A percentile compares a stretch with the other conserved stretches of the same genome.
Conservation (phyloP, 2,888 invertebrate species). For the Crocallis elinguaria region DNA sequence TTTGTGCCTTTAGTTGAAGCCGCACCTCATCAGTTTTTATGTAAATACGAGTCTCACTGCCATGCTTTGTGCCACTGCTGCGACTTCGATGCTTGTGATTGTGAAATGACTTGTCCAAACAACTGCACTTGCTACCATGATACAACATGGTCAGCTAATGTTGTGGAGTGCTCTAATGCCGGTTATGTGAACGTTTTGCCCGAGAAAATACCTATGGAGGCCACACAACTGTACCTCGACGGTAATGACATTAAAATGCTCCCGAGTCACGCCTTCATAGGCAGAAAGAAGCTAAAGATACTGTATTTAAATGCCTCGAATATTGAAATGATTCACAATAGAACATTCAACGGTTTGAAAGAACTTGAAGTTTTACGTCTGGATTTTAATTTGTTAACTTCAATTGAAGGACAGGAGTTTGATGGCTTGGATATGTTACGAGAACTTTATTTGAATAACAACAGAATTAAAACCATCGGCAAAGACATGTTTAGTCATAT, state of each 20-base stretch:
- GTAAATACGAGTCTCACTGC: slow-evolving; percentile 93
- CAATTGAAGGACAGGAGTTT: slow-evolving; percentile 91
- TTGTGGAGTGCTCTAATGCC: slow-evolving; percentile 91
- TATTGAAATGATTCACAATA: slow-evolving; percentile 91
- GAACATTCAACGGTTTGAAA: slow-evolving; percentile 93
- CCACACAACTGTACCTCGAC: slow-evolving; percentile 94
- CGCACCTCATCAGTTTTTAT: slow-evolving; percentile 92
- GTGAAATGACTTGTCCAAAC: slow-evolving; percentile 95
- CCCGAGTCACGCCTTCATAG: slow-evolving; percentile 93
- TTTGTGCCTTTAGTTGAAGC: slow-evolving; percentile 91
- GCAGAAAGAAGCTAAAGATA: slow-evolving; percentile 90
- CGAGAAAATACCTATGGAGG: slow-evolving; percentile 95
- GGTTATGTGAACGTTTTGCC: slow-evolving; percentile 89
- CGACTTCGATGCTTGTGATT: slow-evolving; percentile 96
- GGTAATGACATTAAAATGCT: slow-evolving; percentile 92
- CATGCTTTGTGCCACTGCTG: slow-evolving; percentile 95
- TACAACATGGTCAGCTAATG: slow-evolving; percentile 93
- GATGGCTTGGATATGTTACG: slow-evolving; percentile 89
- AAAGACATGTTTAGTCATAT: slow-evolving; percentile 89
- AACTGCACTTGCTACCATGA: slow-evolving; percentile 96
- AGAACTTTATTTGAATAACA: slow-evolving; percentile 90
- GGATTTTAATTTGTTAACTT: slow-evolving; percentile 89
- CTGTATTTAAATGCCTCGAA: slow-evolving; percentile 91
- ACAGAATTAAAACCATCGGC: slow-evolving; percentile 88
- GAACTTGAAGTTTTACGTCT: slow-evolving; percentile 90